Base-by-base conservation (phyloP, 2,797 vertebrate species). In the Anniella stebbinsi region DNA sequence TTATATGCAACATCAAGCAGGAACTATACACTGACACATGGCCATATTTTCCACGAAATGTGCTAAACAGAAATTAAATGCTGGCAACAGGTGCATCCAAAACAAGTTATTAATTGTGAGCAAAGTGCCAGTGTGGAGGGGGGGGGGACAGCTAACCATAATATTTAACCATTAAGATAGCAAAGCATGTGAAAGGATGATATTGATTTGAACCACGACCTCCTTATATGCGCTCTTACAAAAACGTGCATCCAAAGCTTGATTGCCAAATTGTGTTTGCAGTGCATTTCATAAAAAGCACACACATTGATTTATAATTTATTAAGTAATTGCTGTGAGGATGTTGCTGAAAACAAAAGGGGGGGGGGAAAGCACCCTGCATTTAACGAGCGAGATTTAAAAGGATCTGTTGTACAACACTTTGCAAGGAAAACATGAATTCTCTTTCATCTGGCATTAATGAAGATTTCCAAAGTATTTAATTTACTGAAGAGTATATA, bases 1-100 rank as follows among this genome's bases (percentile, higher is more conserved):
- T 98, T 97, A 97, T 97, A 97, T 96, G 97, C 97, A 97, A 97
- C 97, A 97, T 97, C 97, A 97, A 97, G 96, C 97, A 98, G 96
- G 96, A 96, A 97, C 96, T 97, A 96, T 96, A 97, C 88, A 54
- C 73, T 95, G 96, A 96, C 96, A 97, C 93, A 95, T 92, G 94
- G 95, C 95, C 92, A 84, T 84, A 67, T 95, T 96, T 96, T 96
- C 92, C 81, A 80, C 69, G 81, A 96, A 97, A 94, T 94, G 92
- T 91, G 89, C 88, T 96, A 96, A 96, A 96, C 93, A 97, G 93
- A 97, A 97, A 97, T 96, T 93, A 96, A 88, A 93, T 92, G 85
- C 92, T 95, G 94, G 95, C 96, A 97, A 97, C 97, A 98, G 94
- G 97, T 97, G 84, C 91, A 77, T 94, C 93, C 95, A 94, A 97